Conservation (phyloP, 2,113 vertebrate genomes). For the Empidonax traillii region DNA sequence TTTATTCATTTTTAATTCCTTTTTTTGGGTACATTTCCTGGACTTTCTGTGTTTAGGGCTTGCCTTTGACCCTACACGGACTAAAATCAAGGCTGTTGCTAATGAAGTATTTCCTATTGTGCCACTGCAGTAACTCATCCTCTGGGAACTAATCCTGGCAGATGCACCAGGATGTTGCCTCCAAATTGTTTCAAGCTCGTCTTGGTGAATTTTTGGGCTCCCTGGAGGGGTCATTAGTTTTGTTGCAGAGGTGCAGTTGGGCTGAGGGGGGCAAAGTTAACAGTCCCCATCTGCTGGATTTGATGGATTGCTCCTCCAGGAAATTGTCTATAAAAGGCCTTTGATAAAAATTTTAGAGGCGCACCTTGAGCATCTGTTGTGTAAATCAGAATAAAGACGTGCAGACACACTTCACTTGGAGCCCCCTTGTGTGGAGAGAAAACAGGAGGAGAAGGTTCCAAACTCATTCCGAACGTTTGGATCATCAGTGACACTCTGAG, state of each 20-base stretch:
- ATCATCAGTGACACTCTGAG: neutral
- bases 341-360: neutral
- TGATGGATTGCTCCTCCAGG: neutral
- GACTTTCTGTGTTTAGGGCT: neutral
- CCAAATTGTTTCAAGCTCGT: neutral
- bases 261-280: neutral
- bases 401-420: neutral
- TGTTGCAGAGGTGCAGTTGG: neutral
- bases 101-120: neutral
- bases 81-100: neutral
- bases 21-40: neutral
- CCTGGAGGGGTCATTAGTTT: neutral
- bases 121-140: neutral
- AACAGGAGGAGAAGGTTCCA: neutral
- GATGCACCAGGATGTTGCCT: fast-evolving
- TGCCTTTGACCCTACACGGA: neutral
- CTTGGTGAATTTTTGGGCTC: neutral
- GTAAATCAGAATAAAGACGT: neutral
- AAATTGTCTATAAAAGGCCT: neutral
- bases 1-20: neutral
- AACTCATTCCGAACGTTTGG: neutral
- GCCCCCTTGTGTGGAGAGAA: neutral
- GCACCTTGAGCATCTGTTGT: neutral
- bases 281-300: neutral
- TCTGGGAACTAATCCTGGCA: neutral